These are phyloP conservation scores for Tetranychus cinnabarinus DNA, from an alignment of 1,140 invertebrate genomes.

Conservation along the genomic window DNA sequence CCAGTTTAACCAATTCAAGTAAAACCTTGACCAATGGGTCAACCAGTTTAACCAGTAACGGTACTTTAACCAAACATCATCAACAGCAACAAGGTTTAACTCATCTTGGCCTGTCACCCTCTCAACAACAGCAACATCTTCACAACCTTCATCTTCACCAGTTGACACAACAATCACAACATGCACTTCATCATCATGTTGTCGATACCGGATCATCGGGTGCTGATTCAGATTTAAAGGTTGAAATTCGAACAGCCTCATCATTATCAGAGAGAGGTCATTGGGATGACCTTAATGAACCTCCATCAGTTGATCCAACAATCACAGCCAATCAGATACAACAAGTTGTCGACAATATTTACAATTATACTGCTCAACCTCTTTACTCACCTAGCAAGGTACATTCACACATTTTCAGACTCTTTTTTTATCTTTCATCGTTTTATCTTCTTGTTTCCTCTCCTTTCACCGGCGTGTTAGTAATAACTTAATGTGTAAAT, in stretches of 20 bases:
- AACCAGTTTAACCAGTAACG: neutral
- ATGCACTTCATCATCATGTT: neutral
- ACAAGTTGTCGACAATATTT: conserved; percentile 26
- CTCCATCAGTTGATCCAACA: conserved; percentile 13
- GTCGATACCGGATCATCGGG: conserved; percentile 39
- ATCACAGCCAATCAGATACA: conserved; percentile 20
- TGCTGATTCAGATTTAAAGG: conserved; percentile 67
- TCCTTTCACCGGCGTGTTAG: no score
- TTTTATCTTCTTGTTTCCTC: no score
- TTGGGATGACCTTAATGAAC: conserved; percentile 23
- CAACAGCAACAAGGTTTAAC: neutral
- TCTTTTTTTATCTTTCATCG: no score
- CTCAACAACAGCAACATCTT: neutral
- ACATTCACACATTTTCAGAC: neutral
- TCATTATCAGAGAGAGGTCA: conserved; percentile 29
- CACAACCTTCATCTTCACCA: neutral
- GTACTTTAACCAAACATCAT: neutral
- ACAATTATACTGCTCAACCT: conserved; percentile 66
- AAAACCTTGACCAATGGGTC: neutral
- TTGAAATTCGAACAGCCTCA: conserved; percentile 57
- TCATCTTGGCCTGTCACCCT: no score
- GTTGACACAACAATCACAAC: no score
- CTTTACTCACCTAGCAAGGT: conserved; percentile 26
- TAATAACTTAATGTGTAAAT: no score
- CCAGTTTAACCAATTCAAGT: neutral